Conservation (phyloP, 2,113 vertebrate species). For the Lichenostomus cassidix region DNA sequence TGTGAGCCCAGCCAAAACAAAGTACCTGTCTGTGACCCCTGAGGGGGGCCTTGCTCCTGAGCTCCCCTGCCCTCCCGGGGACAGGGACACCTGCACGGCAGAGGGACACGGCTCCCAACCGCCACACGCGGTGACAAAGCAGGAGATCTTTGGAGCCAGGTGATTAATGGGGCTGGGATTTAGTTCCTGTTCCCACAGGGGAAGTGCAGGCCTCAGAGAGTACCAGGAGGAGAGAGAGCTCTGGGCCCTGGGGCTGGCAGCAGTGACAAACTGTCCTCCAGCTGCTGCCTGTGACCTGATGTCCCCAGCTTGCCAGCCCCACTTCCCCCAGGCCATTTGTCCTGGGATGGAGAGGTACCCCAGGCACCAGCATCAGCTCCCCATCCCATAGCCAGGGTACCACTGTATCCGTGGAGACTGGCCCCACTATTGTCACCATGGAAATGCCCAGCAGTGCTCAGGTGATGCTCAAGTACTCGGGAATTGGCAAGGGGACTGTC, state of each 20-base stretch:
- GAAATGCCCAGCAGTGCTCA: not conserved
- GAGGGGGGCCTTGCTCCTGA: not conserved
- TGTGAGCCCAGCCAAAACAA: not conserved
- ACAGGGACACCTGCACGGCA: not conserved
- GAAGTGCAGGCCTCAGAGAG: not conserved
- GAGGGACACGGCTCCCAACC: rapidly evolving
- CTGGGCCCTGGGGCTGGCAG: not conserved
- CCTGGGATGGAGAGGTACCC: not conserved
- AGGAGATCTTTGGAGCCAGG: not conserved
- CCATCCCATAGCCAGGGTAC: constrained; percentile 17
- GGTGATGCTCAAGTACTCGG: not conserved
- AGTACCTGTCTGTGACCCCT: not conserved
- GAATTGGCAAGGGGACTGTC: not conserved
- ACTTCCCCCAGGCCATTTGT: not conserved
- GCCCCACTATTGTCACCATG: constrained; percentile 26
- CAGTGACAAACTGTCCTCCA: not conserved
- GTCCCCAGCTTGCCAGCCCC: not conserved
- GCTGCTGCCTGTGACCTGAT: not conserved
- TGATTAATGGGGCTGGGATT: constrained; percentile 3
- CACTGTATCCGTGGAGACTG: not conserved
- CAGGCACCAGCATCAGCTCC: not conserved
- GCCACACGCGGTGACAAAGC: rapidly evolving
- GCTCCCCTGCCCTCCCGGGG: not conserved
- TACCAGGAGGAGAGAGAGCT: not conserved
- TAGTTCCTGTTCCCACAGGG: not conserved